These are phyloP conservation scores for Antigone vipio DNA, from an alignment of 2,113 vertebrate genomes.

Conservation along the genomic window DNA sequence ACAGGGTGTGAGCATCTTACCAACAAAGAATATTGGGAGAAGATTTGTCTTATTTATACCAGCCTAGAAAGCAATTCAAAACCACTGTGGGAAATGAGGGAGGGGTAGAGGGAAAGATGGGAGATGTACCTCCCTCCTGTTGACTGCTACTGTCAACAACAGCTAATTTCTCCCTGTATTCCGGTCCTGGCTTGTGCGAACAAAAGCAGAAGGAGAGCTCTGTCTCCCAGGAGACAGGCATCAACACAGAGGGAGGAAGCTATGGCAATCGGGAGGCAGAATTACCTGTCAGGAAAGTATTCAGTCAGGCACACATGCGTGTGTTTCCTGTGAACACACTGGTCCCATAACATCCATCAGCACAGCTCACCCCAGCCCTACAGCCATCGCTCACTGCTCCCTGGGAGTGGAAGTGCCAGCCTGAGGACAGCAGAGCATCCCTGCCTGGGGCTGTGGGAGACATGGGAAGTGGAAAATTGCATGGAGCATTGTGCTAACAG, in stretches of 20 bases:
- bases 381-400: rapidly evolving
- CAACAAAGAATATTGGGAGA: neutral
- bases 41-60: neutral
- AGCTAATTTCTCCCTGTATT: neutral
- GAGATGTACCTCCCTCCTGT: neutral
- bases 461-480: neutral
- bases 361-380: neutral
- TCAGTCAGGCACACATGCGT: neutral
- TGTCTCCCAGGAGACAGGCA: neutral
- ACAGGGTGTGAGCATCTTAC: neutral
- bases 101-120: neutral
- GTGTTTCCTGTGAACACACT: neutral
- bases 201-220: neutral
- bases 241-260: neutral
- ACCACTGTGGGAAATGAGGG: neutral
- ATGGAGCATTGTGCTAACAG: neutral
- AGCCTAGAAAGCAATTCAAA: neutral
- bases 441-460: neutral
- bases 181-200: neutral
- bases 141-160: neutral
- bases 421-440: neutral
- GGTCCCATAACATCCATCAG: neutral
- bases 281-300: neutral
- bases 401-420: neutral
- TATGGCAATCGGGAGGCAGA: neutral